A percentile compares a stretch with the other conserved stretches of the same genome.
Conservation (phyloP, 2,888 invertebrate genomes). For the Cosmia trapezina region DNA sequence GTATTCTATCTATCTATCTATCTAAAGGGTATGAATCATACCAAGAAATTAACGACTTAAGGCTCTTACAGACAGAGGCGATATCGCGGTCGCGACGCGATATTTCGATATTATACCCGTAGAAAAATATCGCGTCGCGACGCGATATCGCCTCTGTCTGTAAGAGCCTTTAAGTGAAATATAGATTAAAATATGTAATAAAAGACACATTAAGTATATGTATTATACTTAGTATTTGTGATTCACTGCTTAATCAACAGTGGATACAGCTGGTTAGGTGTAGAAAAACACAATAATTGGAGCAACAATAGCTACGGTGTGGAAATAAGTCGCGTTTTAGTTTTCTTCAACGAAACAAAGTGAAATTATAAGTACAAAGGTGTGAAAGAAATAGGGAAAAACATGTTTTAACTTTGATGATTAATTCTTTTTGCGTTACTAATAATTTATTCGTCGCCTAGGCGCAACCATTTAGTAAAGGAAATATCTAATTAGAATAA, state of each 20-base stretch:
- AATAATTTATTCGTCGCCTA: not conserved
- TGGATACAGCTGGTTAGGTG: slow-evolving; percentile 26
- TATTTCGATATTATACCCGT: no score
- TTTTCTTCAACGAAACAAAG: slow-evolving; percentile 18
- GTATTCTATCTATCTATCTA: no score
- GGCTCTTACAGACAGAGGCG: no score
- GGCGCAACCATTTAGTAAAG: not conserved
- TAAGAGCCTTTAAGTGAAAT: no score
- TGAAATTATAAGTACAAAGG: not conserved
- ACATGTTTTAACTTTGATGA: not conserved
- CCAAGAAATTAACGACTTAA: slow-evolving; percentile 1
- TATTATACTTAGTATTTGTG: not conserved
- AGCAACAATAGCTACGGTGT: not conserved
- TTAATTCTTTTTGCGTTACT: not conserved
- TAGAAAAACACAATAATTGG: slow-evolving; percentile 2
- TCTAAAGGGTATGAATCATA: not conserved
- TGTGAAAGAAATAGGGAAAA: not conserved
- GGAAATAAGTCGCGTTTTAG: not conserved
- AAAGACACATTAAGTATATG: no score
- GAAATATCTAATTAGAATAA: not conserved
- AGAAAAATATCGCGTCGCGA: no score
- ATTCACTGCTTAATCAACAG: not conserved
- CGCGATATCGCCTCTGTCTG: no score
- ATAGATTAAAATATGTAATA: not conserved
- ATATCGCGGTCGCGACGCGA: no score